Base-by-base conservation (phyloP, 2,888 invertebrate species). In the Drosophila subquinaria region DNA sequence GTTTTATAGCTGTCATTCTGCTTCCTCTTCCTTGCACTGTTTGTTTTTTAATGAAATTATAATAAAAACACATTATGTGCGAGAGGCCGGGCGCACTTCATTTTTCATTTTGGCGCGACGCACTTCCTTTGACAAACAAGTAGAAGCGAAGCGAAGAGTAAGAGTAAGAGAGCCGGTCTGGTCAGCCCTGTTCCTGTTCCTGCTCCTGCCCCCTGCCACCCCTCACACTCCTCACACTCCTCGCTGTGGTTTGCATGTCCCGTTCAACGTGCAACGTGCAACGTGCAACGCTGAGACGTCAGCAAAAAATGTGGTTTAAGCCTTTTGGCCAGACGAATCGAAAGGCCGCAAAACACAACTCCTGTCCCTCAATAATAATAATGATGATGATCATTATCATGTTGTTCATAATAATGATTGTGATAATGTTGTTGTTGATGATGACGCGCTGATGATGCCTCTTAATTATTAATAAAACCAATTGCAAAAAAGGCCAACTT, bases 381-480 rank as follows among this genome's bases (percentile, higher is more conserved):
- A 33, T 13, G 17, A 50, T 33, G 11, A 33, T 50, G 48, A 50
- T 11, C 33, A 33, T 33, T 17, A 17, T 9, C 8, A 52, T 27
- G 15, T 27, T 11, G 57, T 51, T 57, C 27, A 56, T 73, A 57
- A 68, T 57, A 52, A 50, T 77, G 81, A 69, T 67, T 72, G 42
- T 23, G 23, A 15, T 51, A 2, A 10, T 38, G 23, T 23, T 36
- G 35, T n/a, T 30, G 43, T 45, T 50, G 23, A 45, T 48, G 61
- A 60, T 51, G 61, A 56, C 62, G 61, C 60, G 65, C 62, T 77
- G 79, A 77, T 69, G 79, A 48, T 76, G 79, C 68, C 80, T 81
- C 81, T 88, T 89, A 88, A 90, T 88, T 89, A 88, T 89, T 90
- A 86, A 88, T 89, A 88, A 88, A 78, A 78, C 81, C 82, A 82